These are phyloP conservation scores for Ibidorhyncha struthersii DNA, from an alignment of 2,113 vertebrate species.

Conservation along the genomic window DNA sequence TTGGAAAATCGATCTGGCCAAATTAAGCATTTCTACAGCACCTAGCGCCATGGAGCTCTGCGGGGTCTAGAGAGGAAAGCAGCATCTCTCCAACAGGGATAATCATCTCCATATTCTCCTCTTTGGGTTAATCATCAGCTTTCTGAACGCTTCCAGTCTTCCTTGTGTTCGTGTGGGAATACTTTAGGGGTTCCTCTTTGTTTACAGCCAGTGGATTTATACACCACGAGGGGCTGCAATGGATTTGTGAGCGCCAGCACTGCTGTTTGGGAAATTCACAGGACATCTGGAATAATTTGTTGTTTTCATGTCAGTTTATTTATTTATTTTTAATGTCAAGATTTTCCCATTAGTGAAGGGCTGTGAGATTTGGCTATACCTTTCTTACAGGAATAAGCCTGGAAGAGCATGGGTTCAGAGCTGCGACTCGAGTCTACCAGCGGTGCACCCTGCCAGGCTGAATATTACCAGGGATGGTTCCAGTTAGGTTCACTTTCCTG, in stretches of 20 bases:
- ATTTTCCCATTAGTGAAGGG: neutral
- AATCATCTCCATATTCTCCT: conserved; percentile 19
- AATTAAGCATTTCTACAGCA: conserved; percentile 21
- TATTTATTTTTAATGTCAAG: neutral
- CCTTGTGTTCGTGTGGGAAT: conserved; percentile 29
- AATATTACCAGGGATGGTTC: neutral
- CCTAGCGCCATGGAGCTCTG: neutral
- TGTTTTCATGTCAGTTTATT: neutral
- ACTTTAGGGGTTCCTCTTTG: conserved; percentile 44
- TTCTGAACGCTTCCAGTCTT: conserved; percentile 56
- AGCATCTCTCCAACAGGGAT: neutral
- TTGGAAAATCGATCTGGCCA: neutral
- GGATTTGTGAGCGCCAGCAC: neutral
- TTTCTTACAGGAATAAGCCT: neutral
- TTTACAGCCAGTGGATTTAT: conserved; percentile 20
- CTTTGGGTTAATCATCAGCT: neutral
- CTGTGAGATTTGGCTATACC: neutral
- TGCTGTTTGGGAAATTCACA: conserved; percentile 1
- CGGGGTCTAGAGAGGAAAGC: neutral
- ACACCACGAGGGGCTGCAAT: neutral
- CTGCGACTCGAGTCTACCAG: neutral
- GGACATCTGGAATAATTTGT: conserved; percentile 48
- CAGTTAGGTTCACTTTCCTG: neutral
- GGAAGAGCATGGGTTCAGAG: neutral
- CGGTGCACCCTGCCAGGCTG: neutral